Evolutionary conservation across 2,888 invertebrate species (phyloP).

Genomic region (Lasioglossum oenotherae): DNA sequence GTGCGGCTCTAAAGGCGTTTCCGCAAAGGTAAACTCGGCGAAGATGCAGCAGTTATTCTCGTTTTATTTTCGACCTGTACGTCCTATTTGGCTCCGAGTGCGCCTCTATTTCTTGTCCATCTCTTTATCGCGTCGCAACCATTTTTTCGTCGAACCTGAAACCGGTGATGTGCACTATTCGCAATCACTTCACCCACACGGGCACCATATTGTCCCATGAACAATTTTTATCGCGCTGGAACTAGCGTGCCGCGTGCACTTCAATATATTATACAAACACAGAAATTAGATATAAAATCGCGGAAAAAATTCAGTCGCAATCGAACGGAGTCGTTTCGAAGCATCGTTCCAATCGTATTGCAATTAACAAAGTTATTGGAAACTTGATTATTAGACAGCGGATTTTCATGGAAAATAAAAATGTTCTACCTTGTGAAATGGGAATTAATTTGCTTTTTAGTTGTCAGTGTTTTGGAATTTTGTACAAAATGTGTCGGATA

Average conservation of each 20-base stretch:
- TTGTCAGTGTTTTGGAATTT: too few species aligned
- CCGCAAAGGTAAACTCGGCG: conserved; percentile 43
- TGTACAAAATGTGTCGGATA: too few species aligned
- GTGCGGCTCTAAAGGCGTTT: conserved; percentile 35
- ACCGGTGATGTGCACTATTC: not conserved
- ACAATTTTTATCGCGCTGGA: too few species aligned
- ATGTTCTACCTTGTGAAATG: too few species aligned
- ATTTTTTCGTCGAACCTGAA: conserved; percentile 18
- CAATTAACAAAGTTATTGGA: too few species aligned
- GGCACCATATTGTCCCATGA: not conserved
- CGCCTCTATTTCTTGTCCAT: conserved; percentile 58
- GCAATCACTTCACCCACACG: not conserved
- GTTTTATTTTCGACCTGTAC: conserved; percentile 60
- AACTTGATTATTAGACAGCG: too few species aligned
- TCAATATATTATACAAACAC: too few species aligned
- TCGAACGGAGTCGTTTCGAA: not conserved
- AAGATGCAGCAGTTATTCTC: conserved; percentile 47
- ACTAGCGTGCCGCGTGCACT: not conserved
- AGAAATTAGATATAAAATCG: not conserved
- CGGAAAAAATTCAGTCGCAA: not conserved
- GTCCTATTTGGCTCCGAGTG: conserved; percentile 62
- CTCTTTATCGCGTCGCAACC: conserved; percentile 39
- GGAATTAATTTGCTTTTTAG: too few species aligned
- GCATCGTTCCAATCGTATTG: not conserved
- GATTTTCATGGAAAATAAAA: too few species aligned